Base-by-base conservation (phyloP, 92 coral and sea anemone genomes). In the Palythoa grandiflora region DNA sequence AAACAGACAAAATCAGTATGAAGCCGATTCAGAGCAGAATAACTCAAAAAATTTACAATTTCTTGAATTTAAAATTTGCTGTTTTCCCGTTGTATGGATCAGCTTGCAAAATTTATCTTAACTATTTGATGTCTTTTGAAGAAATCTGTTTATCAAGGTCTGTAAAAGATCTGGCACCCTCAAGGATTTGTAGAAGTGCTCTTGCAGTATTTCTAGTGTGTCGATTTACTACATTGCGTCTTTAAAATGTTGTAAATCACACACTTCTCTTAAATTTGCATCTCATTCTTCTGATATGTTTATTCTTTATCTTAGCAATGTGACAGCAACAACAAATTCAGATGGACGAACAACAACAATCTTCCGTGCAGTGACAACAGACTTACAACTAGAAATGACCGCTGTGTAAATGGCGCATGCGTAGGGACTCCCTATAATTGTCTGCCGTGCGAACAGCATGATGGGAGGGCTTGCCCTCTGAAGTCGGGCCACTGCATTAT, bases 291-390 rank as follows among this genome's bases (percentile, higher is more conserved):
- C 7, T 38, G 2, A 74, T 15, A 39, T n/a, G 5, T 74, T 19
- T n/a, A 5, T 74, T n/a, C 44, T 74, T 47, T 17, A 20, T 53
- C 75, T 15, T 74, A 96, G 98, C 94, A 96, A 96, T 96, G 98
- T 75, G 88, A 96, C 94, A 96, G 98, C 89, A 96, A 94, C 83
- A 89, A 87, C 76, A 89, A 89, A 35, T 78, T 88, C 55, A 83
- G 79, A 28, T 96, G 98, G 98, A 96, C 98, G 10, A 92, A 53
- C 83, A 96, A 96, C 93, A 96, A 96, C 85, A 94, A 94, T 73
- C 93, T 96, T 1, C 90, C 63, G 15, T 96, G 98, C 80, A 96
- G 96, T 53, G 98, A 96, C 81, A 84, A 77, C 84, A 94, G 89
- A 73, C 87, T 93, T 54, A 93, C 61, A 71, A 96, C 98, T 15